Conservation (phyloP, 2,113 vertebrate genomes). For the Phylloscopus whistleri region DNA sequence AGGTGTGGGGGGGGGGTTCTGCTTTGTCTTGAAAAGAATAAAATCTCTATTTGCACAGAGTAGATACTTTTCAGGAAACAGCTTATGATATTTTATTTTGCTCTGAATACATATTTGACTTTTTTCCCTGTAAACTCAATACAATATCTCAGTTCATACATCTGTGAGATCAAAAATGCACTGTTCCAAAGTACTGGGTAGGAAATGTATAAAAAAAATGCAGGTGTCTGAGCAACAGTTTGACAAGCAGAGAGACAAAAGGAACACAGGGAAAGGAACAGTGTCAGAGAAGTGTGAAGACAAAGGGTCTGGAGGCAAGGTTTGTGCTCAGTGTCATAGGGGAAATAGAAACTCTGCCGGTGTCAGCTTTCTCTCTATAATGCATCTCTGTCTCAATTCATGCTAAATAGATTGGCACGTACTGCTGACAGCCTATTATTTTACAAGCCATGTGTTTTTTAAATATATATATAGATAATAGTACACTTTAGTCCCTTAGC, state of each 20-base stretch:
- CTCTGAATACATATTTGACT: background rate
- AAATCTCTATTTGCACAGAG: background rate
- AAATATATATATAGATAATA: background rate
- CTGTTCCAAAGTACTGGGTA: background rate
- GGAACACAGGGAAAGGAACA: slow-evolving; percentile 18
- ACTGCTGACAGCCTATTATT: slow-evolving; percentile 40
- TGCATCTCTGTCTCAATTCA: slow-evolving; percentile 27
- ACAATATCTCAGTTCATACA: background rate
- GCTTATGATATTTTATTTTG: background rate
- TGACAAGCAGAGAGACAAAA: slow-evolving; percentile 42
- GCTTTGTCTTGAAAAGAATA: background rate
- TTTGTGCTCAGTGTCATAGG: slow-evolving; percentile 14
- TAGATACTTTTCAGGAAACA: background rate
- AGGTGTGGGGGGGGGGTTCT: background rate
- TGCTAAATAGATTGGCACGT: slow-evolving; percentile 51
- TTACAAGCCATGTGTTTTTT: background rate
- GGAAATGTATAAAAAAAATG: slow-evolving; percentile 19
- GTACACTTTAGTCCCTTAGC: background rate
- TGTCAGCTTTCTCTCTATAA: slow-evolving; percentile 53
- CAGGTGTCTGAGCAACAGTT: slow-evolving; percentile 35
- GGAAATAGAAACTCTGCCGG: slow-evolving; percentile 27
- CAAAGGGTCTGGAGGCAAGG: slow-evolving; percentile 47
- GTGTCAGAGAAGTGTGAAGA: slow-evolving; percentile 61
- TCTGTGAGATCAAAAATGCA: slow-evolving; percentile 32
- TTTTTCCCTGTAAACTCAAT: background rate